Conservation (phyloP, 2,888 invertebrate genomes). For the Melieria crassipennis region DNA sequence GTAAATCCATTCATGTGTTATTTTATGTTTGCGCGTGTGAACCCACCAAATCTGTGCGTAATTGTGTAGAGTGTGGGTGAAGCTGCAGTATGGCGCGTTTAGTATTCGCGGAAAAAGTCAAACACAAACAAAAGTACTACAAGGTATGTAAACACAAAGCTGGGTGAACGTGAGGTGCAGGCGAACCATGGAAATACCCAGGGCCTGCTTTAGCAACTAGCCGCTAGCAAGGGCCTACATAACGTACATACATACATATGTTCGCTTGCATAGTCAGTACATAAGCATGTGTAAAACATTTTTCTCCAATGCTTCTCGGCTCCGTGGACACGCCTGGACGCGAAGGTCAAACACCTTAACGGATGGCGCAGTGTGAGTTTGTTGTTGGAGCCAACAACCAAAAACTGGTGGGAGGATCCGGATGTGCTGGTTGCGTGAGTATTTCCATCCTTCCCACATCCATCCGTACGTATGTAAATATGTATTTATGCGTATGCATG, state of each 20-base stretch:
- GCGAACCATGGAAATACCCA: too few species aligned
- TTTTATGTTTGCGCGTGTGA: background rate
- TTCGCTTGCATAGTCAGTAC: too few species aligned
- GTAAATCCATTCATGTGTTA: too few species aligned
- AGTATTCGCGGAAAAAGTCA: slow-evolving; percentile 51
- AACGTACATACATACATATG: background rate
- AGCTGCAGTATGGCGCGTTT: slow-evolving; percentile 51
- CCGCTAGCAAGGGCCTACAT: background rate
- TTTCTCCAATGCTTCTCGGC: too few species aligned
- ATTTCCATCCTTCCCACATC: slow-evolving; percentile 15
- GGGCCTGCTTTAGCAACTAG: too few species aligned
- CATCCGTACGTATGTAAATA: background rate
- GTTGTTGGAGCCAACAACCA: slow-evolving; percentile 52
- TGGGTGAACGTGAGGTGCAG: background rate
- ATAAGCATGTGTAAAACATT: too few species aligned
- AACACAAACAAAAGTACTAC: slow-evolving; percentile 43
- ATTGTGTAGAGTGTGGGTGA: too few species aligned
- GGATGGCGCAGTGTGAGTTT: slow-evolving; percentile 58
- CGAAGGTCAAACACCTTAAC: slow-evolving; percentile 32
- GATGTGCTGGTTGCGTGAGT: slow-evolving; percentile 65
- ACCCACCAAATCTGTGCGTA: background rate
- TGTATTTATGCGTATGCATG: background rate
- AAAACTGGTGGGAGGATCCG: slow-evolving; percentile 64
- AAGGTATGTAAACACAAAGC: slow-evolving; percentile 41
- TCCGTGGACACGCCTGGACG: too few species aligned